phyloP scores from a whole-genome alignment of 1,140 invertebrate genomes.

The honey bee (Apis mellifera) region DNA sequence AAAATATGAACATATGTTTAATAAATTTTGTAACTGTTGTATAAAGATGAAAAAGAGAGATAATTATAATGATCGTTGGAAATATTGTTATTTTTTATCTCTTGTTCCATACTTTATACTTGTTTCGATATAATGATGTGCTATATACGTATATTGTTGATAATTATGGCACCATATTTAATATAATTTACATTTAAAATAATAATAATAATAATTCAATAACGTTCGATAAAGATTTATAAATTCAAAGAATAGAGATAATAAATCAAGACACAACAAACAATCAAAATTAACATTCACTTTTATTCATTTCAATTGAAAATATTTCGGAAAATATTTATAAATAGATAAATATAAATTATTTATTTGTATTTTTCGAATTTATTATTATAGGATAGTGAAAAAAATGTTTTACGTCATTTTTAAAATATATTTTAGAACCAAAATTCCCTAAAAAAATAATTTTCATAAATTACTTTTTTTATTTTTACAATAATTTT shows the following conservation, averaged over 20 bases:
- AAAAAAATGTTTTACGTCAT: neutral
- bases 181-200: neutral
- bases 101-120: neutral
- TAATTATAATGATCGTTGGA: neutral
- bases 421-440: neutral
- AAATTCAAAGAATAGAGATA: neutral
- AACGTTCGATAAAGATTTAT: neutral
- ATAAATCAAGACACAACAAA: neutral
- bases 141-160: no score
- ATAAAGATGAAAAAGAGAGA: neutral
- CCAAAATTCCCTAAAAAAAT: neutral
- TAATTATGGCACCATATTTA: neutral
- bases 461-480: neutral
- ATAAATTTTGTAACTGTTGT: no score
- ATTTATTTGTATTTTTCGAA: neutral
- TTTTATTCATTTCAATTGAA: neutral
- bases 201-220: neutral
- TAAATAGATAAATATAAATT: slow-evolving; percentile 7
- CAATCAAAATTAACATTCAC: neutral
- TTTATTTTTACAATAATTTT: neutral
- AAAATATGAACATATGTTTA: neutral
- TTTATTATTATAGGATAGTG: neutral
- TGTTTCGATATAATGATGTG: no score
- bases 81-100: neutral
- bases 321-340: neutral